phyloP scores from a whole-genome alignment of 2,113 vertebrate species.

The Cyrtonyx montezumae region DNA sequence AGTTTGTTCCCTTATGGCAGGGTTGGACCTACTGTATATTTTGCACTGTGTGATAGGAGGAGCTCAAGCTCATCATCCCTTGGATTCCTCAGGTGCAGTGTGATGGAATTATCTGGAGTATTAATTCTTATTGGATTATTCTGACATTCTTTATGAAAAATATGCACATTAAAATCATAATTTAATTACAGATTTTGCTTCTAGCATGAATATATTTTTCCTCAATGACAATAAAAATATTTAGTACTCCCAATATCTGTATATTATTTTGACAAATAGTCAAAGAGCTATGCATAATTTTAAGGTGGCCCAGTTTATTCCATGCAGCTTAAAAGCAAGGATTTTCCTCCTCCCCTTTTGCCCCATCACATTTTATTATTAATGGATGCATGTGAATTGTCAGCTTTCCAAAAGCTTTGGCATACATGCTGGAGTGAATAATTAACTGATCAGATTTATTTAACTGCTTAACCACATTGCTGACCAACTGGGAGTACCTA shows the following conservation, averaged over 20 bases:
- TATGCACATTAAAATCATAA: constrained; percentile 22
- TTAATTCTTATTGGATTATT: constrained; percentile 11
- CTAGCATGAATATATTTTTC: constrained; percentile 35
- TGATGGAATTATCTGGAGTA: background rate
- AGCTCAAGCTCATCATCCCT: background rate
- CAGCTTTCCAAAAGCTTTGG: constrained; percentile 14
- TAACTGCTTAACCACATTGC: background rate
- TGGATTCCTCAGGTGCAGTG: background rate
- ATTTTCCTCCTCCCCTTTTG: background rate
- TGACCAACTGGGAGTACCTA: background rate
- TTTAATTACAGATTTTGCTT: constrained; percentile 26
- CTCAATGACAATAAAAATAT: constrained; percentile 4
- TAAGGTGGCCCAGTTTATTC: constrained; percentile 23
- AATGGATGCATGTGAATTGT: constrained; percentile 23
- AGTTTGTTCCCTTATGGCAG: background rate
- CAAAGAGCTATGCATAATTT: constrained; percentile 10
- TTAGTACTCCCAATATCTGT: background rate
- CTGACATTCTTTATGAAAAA: constrained; percentile 31
- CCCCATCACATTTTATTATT: constrained; percentile 32
- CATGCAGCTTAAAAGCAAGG: background rate
- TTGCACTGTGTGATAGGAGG: background rate
- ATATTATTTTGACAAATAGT: constrained; percentile 35
- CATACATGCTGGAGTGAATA: background rate
- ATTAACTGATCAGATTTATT: constrained; percentile 1
- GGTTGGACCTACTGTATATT: background rate